Evolutionary conservation across 2,113 vertebrate genomes (phyloP).

Genomic region (Pipa parva): DNA sequence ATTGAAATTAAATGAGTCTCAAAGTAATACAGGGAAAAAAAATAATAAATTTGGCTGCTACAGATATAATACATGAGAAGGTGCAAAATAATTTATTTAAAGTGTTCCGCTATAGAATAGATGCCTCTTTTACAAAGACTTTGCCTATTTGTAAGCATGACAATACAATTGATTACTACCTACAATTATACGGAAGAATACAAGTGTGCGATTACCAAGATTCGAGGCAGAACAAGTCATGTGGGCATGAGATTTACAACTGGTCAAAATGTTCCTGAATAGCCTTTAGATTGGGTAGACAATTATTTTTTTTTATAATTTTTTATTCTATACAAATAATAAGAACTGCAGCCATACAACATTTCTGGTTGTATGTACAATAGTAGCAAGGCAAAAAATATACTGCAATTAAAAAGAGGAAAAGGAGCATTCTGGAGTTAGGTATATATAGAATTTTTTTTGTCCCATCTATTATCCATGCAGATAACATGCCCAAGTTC

Average conservation of each 20-base stretch:
- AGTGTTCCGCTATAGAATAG: slow-evolving; percentile 69
- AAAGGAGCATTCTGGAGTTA: no score
- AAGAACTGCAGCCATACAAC: background rate
- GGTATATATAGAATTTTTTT: no score
- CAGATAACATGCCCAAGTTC: no score
- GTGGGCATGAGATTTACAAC: slow-evolving; percentile 51
- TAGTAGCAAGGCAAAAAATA: background rate
- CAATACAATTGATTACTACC: slow-evolving; percentile 68
- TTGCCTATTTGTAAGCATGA: slow-evolving; percentile 60
- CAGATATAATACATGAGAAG: slow-evolving; percentile 82
- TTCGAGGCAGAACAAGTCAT: slow-evolving; percentile 56
- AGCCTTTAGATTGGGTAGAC: slow-evolving; percentile 42
- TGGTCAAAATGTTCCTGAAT: slow-evolving; percentile 45
- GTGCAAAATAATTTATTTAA: slow-evolving; percentile 85
- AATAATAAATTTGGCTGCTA: slow-evolving; percentile 73
- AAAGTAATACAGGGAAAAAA: slow-evolving; percentile 81
- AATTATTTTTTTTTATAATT: slow-evolving; percentile 11
- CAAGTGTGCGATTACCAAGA: slow-evolving; percentile 43
- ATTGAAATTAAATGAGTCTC: slow-evolving; percentile 72
- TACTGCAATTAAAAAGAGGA: background rate
- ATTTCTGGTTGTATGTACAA: background rate
- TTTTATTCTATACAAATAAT: background rate
- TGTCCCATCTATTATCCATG: no score
- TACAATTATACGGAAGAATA: slow-evolving; percentile 61
- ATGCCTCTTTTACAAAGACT: slow-evolving; percentile 53